A percentile compares a stretch with the other conserved stretches of the same genome.
Conservation (phyloP, 2,888 invertebrate genomes). For the Amorpha juglandis region DNA sequence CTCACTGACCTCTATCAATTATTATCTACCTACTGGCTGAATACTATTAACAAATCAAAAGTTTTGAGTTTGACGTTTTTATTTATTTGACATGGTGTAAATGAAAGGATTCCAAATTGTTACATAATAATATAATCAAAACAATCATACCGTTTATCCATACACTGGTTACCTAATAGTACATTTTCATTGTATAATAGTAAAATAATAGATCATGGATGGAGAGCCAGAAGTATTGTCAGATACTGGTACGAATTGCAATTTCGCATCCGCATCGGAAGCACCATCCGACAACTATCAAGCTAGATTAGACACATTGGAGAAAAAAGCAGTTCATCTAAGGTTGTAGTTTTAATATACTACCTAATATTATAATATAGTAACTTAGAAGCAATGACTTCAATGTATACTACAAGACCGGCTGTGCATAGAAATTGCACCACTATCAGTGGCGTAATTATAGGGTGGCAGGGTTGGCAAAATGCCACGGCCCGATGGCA, state of each 20-base stretch:
- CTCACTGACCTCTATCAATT: too few relatives aligned
- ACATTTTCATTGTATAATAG: neutral
- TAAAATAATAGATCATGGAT: constrained; percentile 57
- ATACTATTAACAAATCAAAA: neutral
- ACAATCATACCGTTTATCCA: neutral
- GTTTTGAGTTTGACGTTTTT: neutral
- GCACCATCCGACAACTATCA: constrained; percentile 69
- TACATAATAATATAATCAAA: too few relatives aligned
- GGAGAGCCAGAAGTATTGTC: constrained; percentile 72
- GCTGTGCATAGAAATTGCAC: too few relatives aligned
- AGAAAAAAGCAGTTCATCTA: constrained; percentile 78
- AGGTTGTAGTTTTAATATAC: constrained; percentile 48
- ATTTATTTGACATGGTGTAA: neutral
- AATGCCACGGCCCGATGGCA: too few relatives aligned
- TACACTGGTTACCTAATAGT: neutral
- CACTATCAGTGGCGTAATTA: too few relatives aligned
- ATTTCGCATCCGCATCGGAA: constrained; percentile 66
- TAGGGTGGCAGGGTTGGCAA: too few relatives aligned
- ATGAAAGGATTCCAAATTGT: constrained; percentile 28
- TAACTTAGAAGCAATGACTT: too few relatives aligned
- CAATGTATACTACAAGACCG: too few relatives aligned
- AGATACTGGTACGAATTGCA: constrained; percentile 70
- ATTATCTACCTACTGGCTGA: constrained; percentile 28
- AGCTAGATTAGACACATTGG: constrained; percentile 73
- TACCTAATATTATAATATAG: neutral